Conservation (phyloP, 1,140 invertebrate genomes). For the Macrosteles quadrilineatus region DNA sequence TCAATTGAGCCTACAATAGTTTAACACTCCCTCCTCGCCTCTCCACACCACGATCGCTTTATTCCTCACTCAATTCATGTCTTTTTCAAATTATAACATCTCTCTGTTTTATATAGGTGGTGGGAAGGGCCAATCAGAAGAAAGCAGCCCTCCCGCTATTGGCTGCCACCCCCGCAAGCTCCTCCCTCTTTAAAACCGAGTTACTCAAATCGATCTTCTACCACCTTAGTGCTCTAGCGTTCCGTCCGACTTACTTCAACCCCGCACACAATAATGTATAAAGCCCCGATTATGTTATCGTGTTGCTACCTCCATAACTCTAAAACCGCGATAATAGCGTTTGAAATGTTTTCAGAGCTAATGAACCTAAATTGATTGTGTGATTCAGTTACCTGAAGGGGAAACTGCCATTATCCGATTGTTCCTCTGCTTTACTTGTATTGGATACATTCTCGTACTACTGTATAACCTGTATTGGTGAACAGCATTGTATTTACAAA, state of each 20-base stretch:
- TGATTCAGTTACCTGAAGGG: too few relatives aligned
- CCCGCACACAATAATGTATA: slow-evolving; percentile 7
- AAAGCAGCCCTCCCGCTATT: neutral
- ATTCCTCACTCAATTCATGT: slow-evolving; percentile 26
- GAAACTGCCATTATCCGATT: too few relatives aligned
- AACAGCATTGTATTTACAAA: too few relatives aligned
- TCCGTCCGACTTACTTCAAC: neutral
- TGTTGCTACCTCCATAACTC: slow-evolving; percentile 19
- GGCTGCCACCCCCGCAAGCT: slow-evolving; percentile 10
- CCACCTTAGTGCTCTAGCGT: neutral
- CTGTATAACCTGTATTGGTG: too few relatives aligned
- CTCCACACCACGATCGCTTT: neutral
- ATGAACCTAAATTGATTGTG: too few relatives aligned
- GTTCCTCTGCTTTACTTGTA: too few relatives aligned
- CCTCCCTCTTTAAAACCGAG: slow-evolving; percentile 4
- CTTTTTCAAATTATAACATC: slow-evolving; percentile 26
- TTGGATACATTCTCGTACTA: too few relatives aligned
- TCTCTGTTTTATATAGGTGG: slow-evolving; percentile 15
- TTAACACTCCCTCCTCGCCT: slow-evolving; percentile 2
- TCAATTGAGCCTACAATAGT: slow-evolving; percentile 22
- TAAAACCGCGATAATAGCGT: slow-evolving; percentile 11
- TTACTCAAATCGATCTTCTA: slow-evolving; percentile 1
- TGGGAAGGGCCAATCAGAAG: neutral
- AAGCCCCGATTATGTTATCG: slow-evolving; percentile 14
- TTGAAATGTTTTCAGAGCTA: neutral